Evolutionary conservation across 2,888 invertebrate genomes (phyloP).

Genomic region (Ganaspis brasiliensis): DNA sequence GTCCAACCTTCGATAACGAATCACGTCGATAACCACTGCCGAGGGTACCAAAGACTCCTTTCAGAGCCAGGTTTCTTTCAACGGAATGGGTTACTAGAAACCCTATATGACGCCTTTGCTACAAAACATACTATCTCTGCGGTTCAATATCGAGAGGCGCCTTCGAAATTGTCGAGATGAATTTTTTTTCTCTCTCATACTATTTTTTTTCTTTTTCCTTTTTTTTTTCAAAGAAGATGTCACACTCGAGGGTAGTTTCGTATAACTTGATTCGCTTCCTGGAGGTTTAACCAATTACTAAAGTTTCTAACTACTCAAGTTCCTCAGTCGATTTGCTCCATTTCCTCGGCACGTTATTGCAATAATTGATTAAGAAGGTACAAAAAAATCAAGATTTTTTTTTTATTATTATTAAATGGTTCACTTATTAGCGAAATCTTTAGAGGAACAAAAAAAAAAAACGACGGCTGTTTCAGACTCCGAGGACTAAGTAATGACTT

Average conservation of each 20-base stretch:
- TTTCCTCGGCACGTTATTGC: conserved; percentile 11
- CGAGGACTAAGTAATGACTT: not conserved
- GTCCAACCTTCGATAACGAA: conserved; percentile 57
- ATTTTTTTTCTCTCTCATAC: too few species aligned
- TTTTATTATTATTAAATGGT: not conserved
- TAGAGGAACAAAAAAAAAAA: too few species aligned
- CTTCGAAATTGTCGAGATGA: conserved; percentile 17
- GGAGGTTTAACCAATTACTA: conserved; percentile 31
- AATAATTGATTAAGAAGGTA: not conserved
- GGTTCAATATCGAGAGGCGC: conserved; percentile 4
- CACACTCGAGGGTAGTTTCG: not conserved
- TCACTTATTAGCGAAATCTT: not conserved
- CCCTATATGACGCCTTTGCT: conserved; percentile 9
- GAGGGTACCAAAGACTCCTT: conserved; percentile 32
- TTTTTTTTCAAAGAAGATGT: not conserved
- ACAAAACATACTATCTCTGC: conserved; percentile 17
- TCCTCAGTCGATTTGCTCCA: conserved; percentile 6
- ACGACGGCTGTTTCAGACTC: too few species aligned
- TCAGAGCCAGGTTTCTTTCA: conserved; percentile 29
- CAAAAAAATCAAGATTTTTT: not conserved
- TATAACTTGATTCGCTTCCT: conserved; percentile 3
- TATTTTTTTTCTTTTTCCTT: too few species aligned
- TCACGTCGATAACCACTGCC: conserved; percentile 59
- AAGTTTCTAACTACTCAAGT: conserved; percentile 25
- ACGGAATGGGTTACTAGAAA: conserved; percentile 16